Conservation (phyloP, 2,113 vertebrate species). For the Aspidoscelis tigris region DNA sequence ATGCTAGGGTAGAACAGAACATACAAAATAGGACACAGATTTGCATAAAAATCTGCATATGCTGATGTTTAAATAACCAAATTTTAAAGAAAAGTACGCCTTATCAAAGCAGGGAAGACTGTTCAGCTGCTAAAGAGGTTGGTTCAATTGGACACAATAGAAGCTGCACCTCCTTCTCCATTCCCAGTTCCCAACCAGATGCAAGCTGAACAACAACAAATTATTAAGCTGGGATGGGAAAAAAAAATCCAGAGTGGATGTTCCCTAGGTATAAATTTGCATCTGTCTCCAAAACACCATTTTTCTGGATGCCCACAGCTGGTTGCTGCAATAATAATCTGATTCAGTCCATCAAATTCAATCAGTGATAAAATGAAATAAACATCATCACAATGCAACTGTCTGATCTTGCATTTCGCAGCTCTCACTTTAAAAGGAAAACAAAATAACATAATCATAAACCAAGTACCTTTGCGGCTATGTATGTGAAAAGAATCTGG, state of each 20-base stretch:
- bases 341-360: neutral
- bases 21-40: too few relatives aligned
- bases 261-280: neutral
- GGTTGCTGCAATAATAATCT: neutral
- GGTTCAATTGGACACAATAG: neutral
- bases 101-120: too few relatives aligned
- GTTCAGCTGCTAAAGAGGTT: neutral
- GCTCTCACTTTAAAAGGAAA: neutral
- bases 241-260: neutral
- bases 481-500: neutral
- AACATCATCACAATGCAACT: neutral
- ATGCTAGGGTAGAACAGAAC: too few relatives aligned
- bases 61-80: too few relatives aligned
- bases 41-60: too few relatives aligned
- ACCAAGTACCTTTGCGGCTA: neutral
- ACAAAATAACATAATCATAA: neutral
- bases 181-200: neutral
- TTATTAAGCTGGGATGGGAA: neutral
- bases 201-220: too few relatives aligned
- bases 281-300: neutral
- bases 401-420: rapidly evolving
- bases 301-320: neutral
- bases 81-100: too few relatives aligned
- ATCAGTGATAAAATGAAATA: conserved; percentile 2
- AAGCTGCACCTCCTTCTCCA: neutral